Conservation (phyloP, 2,888 invertebrate genomes). For the Atherix ibis region DNA sequence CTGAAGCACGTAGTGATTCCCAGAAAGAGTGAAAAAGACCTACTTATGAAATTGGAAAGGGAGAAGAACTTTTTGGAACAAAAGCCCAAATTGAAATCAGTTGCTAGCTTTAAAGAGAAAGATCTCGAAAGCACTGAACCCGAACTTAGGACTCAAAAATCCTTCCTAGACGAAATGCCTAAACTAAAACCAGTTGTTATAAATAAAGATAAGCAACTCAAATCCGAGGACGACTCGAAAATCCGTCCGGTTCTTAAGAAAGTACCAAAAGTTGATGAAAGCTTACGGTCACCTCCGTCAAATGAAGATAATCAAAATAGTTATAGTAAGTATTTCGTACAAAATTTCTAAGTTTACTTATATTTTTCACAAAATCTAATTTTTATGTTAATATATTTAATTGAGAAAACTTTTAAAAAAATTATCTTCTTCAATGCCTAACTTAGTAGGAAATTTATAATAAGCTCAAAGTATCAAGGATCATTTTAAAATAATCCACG, state of each 20-base stretch:
- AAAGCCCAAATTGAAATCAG: conserved; percentile 4
- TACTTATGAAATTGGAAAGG: neutral
- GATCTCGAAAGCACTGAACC: neutral
- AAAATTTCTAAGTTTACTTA: conserved; percentile 2
- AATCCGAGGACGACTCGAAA: conserved; percentile 27
- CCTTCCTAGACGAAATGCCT: conserved; percentile 23
- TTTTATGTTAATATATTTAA: neutral
- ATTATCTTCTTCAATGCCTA: too few relatives aligned
- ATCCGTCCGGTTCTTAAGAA: conserved; percentile 29
- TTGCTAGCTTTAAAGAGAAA: too few relatives aligned
- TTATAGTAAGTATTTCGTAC: conserved; percentile 3
- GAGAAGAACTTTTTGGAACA: neutral
- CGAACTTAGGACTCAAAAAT: too few relatives aligned
- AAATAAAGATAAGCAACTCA: conserved; percentile 27
- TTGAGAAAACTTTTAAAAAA: neutral
- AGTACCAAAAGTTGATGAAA: conserved; percentile 29
- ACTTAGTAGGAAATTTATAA: neutral
- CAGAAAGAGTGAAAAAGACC: conserved; percentile 1
- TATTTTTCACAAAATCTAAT: neutral
- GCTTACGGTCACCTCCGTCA: conserved; percentile 25
- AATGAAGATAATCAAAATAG: conserved; percentile 11
- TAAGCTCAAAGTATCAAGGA: too few relatives aligned
- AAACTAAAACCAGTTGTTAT: conserved; percentile 27
- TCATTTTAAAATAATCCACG: too few relatives aligned
- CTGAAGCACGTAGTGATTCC: too few relatives aligned